Conservation (phyloP, 2,113 vertebrate genomes). For the Pogona vitticeps region DNA sequence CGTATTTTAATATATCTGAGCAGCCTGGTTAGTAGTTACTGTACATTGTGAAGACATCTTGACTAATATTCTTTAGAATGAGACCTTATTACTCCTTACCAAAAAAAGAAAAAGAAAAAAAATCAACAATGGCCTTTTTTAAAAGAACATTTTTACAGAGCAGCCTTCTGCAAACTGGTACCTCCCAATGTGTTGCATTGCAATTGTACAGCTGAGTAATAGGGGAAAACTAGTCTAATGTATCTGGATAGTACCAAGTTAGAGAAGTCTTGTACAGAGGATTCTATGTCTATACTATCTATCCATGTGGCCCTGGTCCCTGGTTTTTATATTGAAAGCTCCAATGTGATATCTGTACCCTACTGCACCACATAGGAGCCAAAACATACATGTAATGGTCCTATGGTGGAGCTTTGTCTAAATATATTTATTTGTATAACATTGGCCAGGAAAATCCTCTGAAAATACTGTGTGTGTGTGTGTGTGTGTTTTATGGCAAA, state of each 20-base stretch:
- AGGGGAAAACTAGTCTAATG: not conserved
- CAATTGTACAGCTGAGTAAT: not conserved
- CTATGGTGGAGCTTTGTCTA: constrained; percentile 8
- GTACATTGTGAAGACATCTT: not conserved
- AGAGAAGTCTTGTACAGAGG: not conserved
- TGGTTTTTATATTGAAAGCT: constrained; percentile 9
- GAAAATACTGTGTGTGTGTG: not conserved
- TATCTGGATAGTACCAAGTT: not conserved
- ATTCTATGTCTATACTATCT: not conserved
- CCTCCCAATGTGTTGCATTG: not conserved
- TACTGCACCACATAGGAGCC: constrained; percentile 12
- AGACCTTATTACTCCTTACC: constrained; percentile 21
- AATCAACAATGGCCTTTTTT: not conserved
- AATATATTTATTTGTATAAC: constrained; percentile 18
- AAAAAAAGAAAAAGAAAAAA: no score
- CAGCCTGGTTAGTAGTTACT: not conserved
- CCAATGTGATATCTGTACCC: not conserved
- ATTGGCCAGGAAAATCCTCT: not conserved
- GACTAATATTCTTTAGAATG: constrained; percentile 24
- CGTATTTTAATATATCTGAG: not conserved
- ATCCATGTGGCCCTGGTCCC: not conserved
- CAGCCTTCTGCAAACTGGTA: not conserved
- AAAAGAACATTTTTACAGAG: not conserved
- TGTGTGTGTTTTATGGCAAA: not conserved
- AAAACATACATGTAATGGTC: not conserved